Conservation (phyloP, 2,113 vertebrate genomes). For the Scomber scombrus region DNA sequence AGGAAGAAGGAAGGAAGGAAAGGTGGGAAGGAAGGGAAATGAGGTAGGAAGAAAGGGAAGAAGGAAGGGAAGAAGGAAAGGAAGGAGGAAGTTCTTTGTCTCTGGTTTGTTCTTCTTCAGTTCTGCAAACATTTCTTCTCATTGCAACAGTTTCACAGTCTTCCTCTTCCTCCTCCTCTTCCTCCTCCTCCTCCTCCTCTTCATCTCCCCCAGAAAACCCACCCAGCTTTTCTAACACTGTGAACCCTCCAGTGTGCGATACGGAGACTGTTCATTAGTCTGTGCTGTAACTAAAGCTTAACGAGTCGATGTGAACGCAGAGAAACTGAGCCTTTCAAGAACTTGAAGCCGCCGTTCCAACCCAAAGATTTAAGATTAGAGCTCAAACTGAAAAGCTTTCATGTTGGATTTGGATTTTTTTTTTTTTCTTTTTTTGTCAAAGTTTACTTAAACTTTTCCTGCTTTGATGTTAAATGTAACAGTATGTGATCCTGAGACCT, state of each 20-base stretch:
- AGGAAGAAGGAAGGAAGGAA: no score
- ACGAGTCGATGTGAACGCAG: neutral
- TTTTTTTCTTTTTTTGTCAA: neutral
- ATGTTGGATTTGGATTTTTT: constrained; percentile 34
- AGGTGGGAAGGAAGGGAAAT: no score
- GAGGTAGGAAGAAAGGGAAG: no score
- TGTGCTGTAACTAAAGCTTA: neutral
- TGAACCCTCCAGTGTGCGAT: neutral
- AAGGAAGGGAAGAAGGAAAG: no score
- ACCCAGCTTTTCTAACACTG: no score
- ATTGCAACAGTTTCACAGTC: no score
- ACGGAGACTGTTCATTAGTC: neutral
- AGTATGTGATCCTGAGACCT: neutral
- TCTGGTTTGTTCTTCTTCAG: no score
- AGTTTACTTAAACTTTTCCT: neutral
- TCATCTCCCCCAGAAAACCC: neutral
- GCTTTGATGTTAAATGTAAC: neutral
- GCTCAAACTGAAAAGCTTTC: constrained; percentile 17
- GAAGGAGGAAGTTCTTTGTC: no score
- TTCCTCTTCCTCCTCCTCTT: no score
- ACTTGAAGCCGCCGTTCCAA: neutral
- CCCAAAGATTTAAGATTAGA: constrained; percentile 34
- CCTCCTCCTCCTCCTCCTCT: no score
- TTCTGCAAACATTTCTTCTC: no score
- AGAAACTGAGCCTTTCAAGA: neutral